These are phyloP conservation scores for Stomorhina lunata DNA, from an alignment of 2,888 invertebrate species.

Conservation along the genomic window DNA sequence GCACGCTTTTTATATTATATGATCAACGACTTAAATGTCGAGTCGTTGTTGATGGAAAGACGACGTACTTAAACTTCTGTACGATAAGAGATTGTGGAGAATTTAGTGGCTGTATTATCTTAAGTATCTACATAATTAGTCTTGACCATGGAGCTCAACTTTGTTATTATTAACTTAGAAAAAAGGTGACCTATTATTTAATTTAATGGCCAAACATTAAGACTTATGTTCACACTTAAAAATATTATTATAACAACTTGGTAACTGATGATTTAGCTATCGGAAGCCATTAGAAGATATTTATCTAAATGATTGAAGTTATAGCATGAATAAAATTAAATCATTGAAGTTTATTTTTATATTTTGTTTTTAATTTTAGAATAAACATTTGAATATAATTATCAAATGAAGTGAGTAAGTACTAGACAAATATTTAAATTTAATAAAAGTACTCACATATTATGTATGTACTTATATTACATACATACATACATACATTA, in stretches of 20 bases:
- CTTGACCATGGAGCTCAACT: slow-evolving; percentile 13
- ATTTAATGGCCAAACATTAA: not conserved
- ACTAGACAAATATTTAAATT: too few relatives aligned
- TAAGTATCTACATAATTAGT: slow-evolving; percentile 12
- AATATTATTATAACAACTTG: not conserved
- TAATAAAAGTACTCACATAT: too few relatives aligned
- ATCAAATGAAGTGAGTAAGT: too few relatives aligned
- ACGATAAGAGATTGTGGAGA: not conserved
- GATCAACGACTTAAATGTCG: not conserved
- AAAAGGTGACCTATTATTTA: slow-evolving; percentile 5
- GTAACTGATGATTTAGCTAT: not conserved
- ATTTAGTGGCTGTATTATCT: not conserved
- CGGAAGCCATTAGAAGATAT: not conserved
- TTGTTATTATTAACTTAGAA: slow-evolving; percentile 2
- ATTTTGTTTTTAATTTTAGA: too few relatives aligned
- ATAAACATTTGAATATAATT: too few relatives aligned
- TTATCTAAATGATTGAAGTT: too few relatives aligned
- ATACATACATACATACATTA: too few relatives aligned
- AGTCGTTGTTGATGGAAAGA: not conserved
- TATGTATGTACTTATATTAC: too few relatives aligned
- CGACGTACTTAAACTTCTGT: too few relatives aligned
- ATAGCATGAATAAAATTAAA: too few relatives aligned
- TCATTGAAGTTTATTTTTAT: too few relatives aligned
- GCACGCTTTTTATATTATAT: not conserved
- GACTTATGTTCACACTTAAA: not conserved